Evolutionary conservation across 2,888 invertebrate genomes (phyloP), one percentile per base, ranked within the genome.

Genomic region (Ormyrus nitidulus): DNA sequence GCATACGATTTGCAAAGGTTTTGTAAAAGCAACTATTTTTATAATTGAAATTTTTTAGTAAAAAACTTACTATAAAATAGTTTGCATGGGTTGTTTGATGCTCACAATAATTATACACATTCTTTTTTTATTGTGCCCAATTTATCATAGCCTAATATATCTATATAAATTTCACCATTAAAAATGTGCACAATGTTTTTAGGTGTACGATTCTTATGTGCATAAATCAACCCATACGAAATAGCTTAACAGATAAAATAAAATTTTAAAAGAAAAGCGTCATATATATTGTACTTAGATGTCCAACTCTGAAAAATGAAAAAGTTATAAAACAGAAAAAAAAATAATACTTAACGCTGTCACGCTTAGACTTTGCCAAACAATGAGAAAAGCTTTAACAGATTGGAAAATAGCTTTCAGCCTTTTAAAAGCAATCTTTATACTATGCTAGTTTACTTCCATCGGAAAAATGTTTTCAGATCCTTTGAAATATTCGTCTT

Each of bases 351-450:
- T 72, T 72, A 62, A 56, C n/a, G 9, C 61, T 62, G 58, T 54
- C 59, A 69, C 46, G 8, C 49, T 79, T 69, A 58, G 46, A 77
- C 65, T 66, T 56, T 66, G 46, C 48, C 48, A 54, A 5, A 77
- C 10, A 58, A 46, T 62, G 10, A 46, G 10, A 62, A 62, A 46
- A 62, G 44, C 10, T 2, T 5, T 10, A 62, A 49, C 53, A 54
- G 1, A 6, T 11, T 49, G 58, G 9, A 51, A 49, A 11, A 72
- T 70, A 59, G 46, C 70, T 75, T 75, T 68, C 5, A 34, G 61
- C 73, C 70, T 70, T 70, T 70, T 70, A 70, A 49, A 75, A 58
- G 70, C 53, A 70, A 70, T 11, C 34, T 70, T 74, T 74, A 53
- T 74, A 71, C 68, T 69, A 54, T 72, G 53, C 13, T 46, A 51